Conservation (phyloP, 2,113 vertebrate genomes). For the Zosterops pallidus region DNA sequence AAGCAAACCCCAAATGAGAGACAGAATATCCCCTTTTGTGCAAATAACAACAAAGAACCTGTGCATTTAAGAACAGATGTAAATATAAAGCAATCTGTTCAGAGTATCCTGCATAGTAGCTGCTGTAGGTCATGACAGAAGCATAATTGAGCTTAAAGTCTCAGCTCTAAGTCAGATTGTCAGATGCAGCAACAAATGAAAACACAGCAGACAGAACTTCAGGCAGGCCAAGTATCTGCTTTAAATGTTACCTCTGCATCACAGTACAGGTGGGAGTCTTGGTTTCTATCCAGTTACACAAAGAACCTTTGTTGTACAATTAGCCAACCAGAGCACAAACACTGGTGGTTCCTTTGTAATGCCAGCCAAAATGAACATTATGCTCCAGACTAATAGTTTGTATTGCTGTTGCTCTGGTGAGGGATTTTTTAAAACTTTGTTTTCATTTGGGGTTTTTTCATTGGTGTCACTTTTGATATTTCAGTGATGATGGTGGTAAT, state of each 20-base stretch:
- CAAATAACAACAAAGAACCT: not conserved
- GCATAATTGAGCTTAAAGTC: not conserved
- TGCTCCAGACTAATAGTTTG: not conserved
- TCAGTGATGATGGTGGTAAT: not conserved
- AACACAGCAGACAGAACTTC: not conserved
- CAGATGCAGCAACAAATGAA: not conserved
- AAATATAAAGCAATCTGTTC: not conserved
- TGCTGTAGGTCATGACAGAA: not conserved
- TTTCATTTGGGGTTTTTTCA: not conserved
- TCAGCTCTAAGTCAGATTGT: not conserved
- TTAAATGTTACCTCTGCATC: not conserved
- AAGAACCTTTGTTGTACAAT: not conserved
- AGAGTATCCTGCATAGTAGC: not conserved
- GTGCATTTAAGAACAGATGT: not conserved
- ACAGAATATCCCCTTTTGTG: not conserved
- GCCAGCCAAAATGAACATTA: not conserved
- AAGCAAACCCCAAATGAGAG: not conserved
- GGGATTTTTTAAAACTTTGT: not conserved
- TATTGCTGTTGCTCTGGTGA: not conserved
- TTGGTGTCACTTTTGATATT: not conserved
- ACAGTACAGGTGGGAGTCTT: not conserved
- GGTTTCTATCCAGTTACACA: not conserved
- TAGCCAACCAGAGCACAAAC: not conserved
- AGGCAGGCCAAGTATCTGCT: not conserved
- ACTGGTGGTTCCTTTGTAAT: not conserved